Percentiles rank a stretch among this genome's conserved stretches.
Conservation (phyloP, 2,888 invertebrate genomes). For the Ptychoptera contaminata region DNA sequence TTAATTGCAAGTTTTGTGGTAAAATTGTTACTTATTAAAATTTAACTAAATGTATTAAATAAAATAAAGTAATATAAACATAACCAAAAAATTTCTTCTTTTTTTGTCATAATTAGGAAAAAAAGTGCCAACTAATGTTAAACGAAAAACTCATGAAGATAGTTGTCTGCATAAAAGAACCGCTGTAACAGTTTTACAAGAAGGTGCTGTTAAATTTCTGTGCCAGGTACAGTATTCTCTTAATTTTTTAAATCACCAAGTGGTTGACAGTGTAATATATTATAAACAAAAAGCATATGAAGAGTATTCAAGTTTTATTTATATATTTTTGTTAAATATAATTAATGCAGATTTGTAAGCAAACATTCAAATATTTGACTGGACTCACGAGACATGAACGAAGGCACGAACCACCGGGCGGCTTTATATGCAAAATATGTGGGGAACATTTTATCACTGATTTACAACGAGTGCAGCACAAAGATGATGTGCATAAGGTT, state of each 20-base stretch:
- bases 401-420: constrained; percentile 29
- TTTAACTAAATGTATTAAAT: too few species aligned
- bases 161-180: background rate
- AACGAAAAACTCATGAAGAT: background rate
- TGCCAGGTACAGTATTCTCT: background rate
- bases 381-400: constrained; percentile 29
- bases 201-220: background rate
- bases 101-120: background rate
- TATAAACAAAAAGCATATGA: background rate
- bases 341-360: background rate
- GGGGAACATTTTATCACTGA: constrained; percentile 21
- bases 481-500: constrained; percentile 17
- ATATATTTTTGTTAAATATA: background rate
- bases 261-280: too few species aligned
- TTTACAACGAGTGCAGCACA: constrained; percentile 21
- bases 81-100: background rate
- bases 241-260: too few species aligned
- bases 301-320: background rate
- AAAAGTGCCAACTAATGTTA: background rate
- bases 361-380: constrained; percentile 13
- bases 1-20: too few species aligned
- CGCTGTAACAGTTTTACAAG: background rate
- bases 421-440: constrained; percentile 27
- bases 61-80: too few species aligned
- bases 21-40: too few species aligned